Evolutionary conservation across 2,797 vertebrate species (phyloP).

Genomic region (Staurois parvus): DNA sequence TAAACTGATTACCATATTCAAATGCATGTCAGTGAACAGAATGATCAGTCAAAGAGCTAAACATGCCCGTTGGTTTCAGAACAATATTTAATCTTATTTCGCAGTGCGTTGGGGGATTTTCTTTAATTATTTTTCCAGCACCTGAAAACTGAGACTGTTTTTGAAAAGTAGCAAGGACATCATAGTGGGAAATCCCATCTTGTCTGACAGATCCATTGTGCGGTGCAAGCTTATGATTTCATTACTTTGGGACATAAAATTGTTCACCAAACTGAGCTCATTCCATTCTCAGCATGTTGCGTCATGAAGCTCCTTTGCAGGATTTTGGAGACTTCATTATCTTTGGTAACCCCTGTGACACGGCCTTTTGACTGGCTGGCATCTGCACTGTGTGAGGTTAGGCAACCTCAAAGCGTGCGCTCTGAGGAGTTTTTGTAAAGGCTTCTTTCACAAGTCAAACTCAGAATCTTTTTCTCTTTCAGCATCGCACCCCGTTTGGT

Average conservation of each 20-base stretch:
- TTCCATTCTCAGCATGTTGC: slow-evolving; percentile 61
- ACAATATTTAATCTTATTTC: slow-evolving; percentile 65
- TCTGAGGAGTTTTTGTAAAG: slow-evolving; percentile 70
- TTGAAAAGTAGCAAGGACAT: slow-evolving; percentile 63
- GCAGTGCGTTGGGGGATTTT: slow-evolving; percentile 42
- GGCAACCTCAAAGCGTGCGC: slow-evolving; percentile 68
- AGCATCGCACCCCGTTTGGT: slow-evolving; percentile 60
- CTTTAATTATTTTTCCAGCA: slow-evolving; percentile 68
- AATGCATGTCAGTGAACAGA: background rate
- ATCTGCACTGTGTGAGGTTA: slow-evolving; percentile 67
- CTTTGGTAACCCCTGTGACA: slow-evolving; percentile 74
- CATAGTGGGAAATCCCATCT: slow-evolving; percentile 62
- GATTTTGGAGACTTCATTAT: slow-evolving; percentile 74
- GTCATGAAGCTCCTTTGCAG: slow-evolving; percentile 69
- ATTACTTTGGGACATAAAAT: slow-evolving; percentile 67
- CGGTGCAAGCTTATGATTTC: slow-evolving; percentile 68
- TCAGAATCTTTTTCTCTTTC: slow-evolving; percentile 64
- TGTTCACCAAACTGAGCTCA: slow-evolving; percentile 62
- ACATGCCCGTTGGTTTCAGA: slow-evolving; percentile 12
- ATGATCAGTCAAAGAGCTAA: background rate
- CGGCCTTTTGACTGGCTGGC: slow-evolving; percentile 67
- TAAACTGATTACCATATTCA: background rate
- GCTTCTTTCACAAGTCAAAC: slow-evolving; percentile 71
- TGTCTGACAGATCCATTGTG: slow-evolving; percentile 70
- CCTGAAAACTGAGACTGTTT: slow-evolving; percentile 66